Conservation (phyloP, 2,888 invertebrate species). For the Alviniconcha strummeri region DNA sequence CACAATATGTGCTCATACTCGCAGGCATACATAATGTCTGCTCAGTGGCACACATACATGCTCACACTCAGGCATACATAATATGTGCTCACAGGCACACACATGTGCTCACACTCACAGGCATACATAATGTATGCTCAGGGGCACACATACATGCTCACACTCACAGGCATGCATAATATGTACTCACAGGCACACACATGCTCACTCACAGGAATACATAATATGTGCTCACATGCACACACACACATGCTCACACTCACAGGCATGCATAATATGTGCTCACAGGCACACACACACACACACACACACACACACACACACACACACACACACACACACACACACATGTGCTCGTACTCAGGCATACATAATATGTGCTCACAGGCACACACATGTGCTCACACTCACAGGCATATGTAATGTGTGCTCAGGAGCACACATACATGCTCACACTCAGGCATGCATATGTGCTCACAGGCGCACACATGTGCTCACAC, state of each 20-base stretch:
- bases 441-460: neutral
- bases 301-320: slow-evolving; percentile 13
- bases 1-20: neutral
- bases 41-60: neutral
- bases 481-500: neutral
- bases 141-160: neutral
- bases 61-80: neutral
- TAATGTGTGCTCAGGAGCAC: neutral
- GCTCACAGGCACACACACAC: neutral
- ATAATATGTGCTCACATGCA: too few species aligned
- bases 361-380: neutral
- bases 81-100: neutral
- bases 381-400: neutral
- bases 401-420: neutral
- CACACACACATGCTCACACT: neutral
- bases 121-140: neutral
- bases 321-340: neutral
- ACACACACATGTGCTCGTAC: neutral
- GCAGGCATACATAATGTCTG: neutral
- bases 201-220: neutral
- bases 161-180: neutral
- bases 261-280: too few species aligned
- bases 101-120: neutral
- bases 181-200: neutral
- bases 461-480: too few species aligned